Evolutionary conservation across 2,888 invertebrate genomes (phyloP).

Genomic region (Xanthia togata): DNA sequence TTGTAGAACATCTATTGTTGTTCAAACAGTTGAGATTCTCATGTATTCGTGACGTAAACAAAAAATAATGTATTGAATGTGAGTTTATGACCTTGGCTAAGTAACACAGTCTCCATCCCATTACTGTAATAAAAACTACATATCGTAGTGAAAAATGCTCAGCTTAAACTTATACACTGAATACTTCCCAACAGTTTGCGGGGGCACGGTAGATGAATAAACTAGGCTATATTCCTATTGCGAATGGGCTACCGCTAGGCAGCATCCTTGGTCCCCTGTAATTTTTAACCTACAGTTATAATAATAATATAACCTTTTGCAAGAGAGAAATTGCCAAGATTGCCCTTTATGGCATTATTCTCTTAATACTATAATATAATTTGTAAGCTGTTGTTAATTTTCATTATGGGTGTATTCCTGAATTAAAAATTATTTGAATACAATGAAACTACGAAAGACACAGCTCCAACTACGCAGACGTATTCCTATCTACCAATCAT

Average conservation of each 20-base stretch:
- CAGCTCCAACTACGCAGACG: background rate
- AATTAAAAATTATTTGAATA: too few species aligned
- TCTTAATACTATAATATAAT: too few species aligned
- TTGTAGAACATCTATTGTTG: too few species aligned
- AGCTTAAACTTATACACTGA: background rate
- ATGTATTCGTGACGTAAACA: background rate
- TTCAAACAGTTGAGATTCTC: background rate
- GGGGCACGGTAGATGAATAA: background rate
- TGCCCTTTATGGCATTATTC: background rate
- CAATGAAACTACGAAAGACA: background rate
- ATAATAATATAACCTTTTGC: background rate
- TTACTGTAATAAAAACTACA: background rate
- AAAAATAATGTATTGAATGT: background rate
- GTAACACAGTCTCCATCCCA: background rate
- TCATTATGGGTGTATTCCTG: too few species aligned
- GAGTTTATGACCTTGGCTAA: background rate
- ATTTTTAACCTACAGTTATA: background rate
- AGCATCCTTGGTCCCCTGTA: background rate
- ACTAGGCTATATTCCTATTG: background rate
- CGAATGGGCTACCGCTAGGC: constrained; percentile 9
- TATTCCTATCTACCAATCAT: background rate
- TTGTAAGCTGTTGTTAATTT: too few species aligned
- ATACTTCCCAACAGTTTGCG: background rate
- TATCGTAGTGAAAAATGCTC: background rate
- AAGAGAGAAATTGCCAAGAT: background rate